Evolutionary conservation across 2,888 invertebrate species (phyloP).

Genomic region (Agrypnus murinus): DNA sequence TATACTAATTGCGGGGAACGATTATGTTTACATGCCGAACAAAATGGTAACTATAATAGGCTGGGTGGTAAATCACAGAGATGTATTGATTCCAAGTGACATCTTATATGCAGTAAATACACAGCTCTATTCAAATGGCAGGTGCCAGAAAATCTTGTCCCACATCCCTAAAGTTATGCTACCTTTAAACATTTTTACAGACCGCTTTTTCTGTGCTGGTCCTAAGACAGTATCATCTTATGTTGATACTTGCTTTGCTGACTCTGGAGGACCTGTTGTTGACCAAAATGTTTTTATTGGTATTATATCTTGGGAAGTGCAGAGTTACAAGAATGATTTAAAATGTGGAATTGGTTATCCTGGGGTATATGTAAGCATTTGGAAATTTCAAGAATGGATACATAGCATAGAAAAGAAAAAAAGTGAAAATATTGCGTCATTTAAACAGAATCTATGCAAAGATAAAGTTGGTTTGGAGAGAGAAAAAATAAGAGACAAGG

Average conservation of each 20-base stretch:
- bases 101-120: background rate
- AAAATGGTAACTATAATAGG: slow-evolving; percentile 2
- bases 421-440: background rate
- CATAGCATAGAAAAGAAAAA: background rate
- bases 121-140: background rate
- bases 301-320: background rate
- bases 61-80: too few relatives aligned
- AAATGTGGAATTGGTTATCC: background rate
- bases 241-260: background rate
- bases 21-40: background rate
- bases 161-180: too few relatives aligned
- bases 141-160: background rate
- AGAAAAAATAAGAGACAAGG: too few relatives aligned
- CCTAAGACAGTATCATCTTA: background rate
- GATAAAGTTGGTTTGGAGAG: too few relatives aligned
- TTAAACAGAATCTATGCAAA: too few relatives aligned
- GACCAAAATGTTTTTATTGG: slow-evolving; percentile 5
- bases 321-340: too few relatives aligned
- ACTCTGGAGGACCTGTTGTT: slow-evolving; percentile 9
- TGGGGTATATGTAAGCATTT: background rate
- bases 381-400: slow-evolving; percentile 6
- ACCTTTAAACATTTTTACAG: background rate
- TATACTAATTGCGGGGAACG: background rate
- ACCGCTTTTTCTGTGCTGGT: background rate
- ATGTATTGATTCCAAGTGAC: background rate